Base-by-base conservation (phyloP, 1,140 invertebrate genomes). In the Magallana gigas region DNA sequence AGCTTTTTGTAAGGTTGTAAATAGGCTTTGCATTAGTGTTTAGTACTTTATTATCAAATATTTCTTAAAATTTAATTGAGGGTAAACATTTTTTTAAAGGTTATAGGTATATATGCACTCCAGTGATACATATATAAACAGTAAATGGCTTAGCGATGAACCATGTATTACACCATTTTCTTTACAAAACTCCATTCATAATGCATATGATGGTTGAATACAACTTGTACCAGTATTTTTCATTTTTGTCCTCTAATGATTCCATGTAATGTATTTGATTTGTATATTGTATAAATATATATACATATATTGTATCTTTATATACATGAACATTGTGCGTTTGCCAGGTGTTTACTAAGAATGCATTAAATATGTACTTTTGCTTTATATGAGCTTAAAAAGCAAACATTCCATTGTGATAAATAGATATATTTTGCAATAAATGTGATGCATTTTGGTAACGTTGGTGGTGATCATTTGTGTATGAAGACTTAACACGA, bases 321-420 rank as follows among this genome's bases (percentile, higher is more conserved):
- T 48, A 0, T 48, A 48, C 36, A 48, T 48, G 36, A 48, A 48
- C 36, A 48, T 48, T 48, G 36, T 48, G 36, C 36, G 36, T 48
- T 48, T 48, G 36, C 36, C 5, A 48, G 36, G 36, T 48, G 36
- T 48, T 48, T 48, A 48, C 36, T 48, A 48, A 48, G 36, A 48
- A 48, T 71, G 36, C 36, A 76, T 29, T 23, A 48, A 4, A 48
- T 18, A 76, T 76, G 36, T 76, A 76, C 36, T 48, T 76, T 76
- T 76, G 68, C 68, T 76, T 76, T 76, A 76, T 76, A 76, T 76
- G 68, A 76, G 68, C 68, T 76, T 76, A 48, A 76, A 76, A 76
- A 76, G 68, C 68, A 76, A 76, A 29, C 68, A 76, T 76, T 76
- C 68, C 68, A 76, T 48, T 76, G 68, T 76, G 68, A 76, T 23